Conservation (phyloP, 2,113 vertebrate genomes). For the Ophthalmolycus amberensis region DNA sequence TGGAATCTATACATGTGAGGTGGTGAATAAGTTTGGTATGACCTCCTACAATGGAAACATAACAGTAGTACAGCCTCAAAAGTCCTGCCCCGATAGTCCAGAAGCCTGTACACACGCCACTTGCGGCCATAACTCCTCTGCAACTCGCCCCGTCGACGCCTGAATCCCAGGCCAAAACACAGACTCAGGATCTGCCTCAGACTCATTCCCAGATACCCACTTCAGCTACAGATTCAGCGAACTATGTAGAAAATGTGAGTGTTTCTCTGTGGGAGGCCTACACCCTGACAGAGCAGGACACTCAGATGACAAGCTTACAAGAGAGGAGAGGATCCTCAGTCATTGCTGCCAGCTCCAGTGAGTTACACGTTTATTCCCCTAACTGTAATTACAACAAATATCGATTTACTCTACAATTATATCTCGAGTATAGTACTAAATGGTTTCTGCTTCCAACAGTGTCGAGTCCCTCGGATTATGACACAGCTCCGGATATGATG, state of each 20-base stretch:
- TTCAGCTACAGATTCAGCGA: constrained; percentile 64
- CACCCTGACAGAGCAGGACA: constrained; percentile 73
- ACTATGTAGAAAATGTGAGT: constrained; percentile 75
- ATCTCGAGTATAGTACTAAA: neutral
- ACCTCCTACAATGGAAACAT: constrained; percentile 89
- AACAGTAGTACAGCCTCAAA: constrained; percentile 73
- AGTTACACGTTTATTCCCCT: constrained; percentile 17
- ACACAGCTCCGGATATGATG: constrained; percentile 88
- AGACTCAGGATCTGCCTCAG: constrained; percentile 18
- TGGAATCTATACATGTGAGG: constrained; percentile 91
- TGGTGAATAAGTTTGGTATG: constrained; percentile 87
- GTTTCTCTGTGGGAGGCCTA: constrained; percentile 78
- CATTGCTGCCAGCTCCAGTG: constrained; percentile 77
- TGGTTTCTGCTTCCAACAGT: constrained; percentile 62
- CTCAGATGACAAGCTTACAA: constrained; percentile 48
- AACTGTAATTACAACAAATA: neutral
- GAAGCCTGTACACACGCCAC: constrained; percentile 58
- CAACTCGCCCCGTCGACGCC: constrained; percentile 51
- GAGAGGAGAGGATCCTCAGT: constrained; percentile 75
- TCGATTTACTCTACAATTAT: neutral
- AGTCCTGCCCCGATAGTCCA: neutral
- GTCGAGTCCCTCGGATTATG: constrained; percentile 89
- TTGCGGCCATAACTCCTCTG: constrained; percentile 72
- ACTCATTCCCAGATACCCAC: neutral
- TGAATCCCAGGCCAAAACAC: constrained; percentile 18